Conservation (phyloP, 1,140 invertebrate species). For the Drosophila chauvacae region DNA sequence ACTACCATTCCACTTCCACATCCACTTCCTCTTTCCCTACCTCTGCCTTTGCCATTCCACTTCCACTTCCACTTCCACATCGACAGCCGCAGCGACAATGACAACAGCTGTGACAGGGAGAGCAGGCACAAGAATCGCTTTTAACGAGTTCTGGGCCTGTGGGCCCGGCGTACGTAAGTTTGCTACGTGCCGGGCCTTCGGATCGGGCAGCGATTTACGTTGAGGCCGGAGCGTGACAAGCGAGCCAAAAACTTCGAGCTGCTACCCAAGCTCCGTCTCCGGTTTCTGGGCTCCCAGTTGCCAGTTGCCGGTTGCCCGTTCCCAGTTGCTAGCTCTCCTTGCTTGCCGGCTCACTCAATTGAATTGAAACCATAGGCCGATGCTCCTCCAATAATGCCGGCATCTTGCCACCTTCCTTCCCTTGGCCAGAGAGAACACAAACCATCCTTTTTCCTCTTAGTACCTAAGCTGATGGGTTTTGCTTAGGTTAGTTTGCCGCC, state of each 20-base stretch:
- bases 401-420: constrained; percentile 11
- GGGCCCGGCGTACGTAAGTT: constrained; percentile 54
- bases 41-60: background rate
- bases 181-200: constrained; percentile 53
- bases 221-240: constrained; percentile 53
- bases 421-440: background rate
- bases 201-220: constrained; percentile 63
- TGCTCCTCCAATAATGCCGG: constrained; percentile 19
- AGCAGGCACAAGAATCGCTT: constrained; percentile 56
- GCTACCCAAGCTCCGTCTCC: constrained; percentile 1
- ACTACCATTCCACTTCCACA: constrained; percentile 14
- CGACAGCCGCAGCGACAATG: constrained; percentile 9
- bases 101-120: constrained; percentile 27
- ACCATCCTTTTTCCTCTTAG: background rate
- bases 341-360: constrained; percentile 42
- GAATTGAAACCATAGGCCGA: constrained; percentile 50
- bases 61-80: constrained; percentile 6
- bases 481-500: constrained; percentile 7
- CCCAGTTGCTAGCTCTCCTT: background rate
- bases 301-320: background rate
- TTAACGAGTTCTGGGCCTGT: constrained; percentile 74
- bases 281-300: constrained; percentile 5
- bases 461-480: constrained; percentile 10
- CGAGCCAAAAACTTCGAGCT: constrained; percentile 22
- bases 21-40: background rate